Base-by-base conservation (phyloP, 2,797 vertebrate species). In the Pantherophis alleghaniensis region DNA sequence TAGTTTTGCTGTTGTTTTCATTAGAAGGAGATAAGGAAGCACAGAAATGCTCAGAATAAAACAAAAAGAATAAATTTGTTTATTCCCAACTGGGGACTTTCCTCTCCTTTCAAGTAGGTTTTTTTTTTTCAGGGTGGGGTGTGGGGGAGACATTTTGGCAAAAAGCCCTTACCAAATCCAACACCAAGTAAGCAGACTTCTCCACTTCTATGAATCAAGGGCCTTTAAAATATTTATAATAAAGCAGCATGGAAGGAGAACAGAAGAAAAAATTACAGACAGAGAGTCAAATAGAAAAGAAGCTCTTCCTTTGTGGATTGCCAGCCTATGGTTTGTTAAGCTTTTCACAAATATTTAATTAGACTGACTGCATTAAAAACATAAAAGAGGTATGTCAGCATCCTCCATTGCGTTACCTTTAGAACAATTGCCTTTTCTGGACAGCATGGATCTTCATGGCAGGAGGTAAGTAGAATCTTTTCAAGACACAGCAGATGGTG, bases 391-490 rank as follows among this genome's bases (percentile, higher is more conserved):
- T 79, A 12, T 90, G 69, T n/a, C n/a, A 91, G 18, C 92, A 90
- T 74, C 22, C 88, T 57, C 55, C 94, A 18, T 61, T 93, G 3
- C 92, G 7, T 86, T 92, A 5, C 92, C 61, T 94, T 94, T 53
- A 79, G 59, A 91, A n/a, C 87, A 59, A 28, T 91, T 0, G 1
- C 7, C 37, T 95, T 94, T 90, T 93, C 12, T 0, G 0, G 42
- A 51, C 91, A 92, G 16, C 16, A 6, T 92, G 32, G 28, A 6
- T 32, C 86, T 93, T 93, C 24, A 59, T 90, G 53, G 89, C 12
- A 63, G 87, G 53, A 90, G 60, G 24, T 87, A 91, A 90, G 92
- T 93, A 57, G 11, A 94, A 20, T 59, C 11, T 93, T 91, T 95
- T 92, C 28, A 91, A 59, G 79, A 88, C 20, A 9, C 28, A 37